Evolutionary conservation across 2,113 vertebrate species (phyloP), one percentile per base, ranked within the genome.

Genomic region (Gobius niger): DNA sequence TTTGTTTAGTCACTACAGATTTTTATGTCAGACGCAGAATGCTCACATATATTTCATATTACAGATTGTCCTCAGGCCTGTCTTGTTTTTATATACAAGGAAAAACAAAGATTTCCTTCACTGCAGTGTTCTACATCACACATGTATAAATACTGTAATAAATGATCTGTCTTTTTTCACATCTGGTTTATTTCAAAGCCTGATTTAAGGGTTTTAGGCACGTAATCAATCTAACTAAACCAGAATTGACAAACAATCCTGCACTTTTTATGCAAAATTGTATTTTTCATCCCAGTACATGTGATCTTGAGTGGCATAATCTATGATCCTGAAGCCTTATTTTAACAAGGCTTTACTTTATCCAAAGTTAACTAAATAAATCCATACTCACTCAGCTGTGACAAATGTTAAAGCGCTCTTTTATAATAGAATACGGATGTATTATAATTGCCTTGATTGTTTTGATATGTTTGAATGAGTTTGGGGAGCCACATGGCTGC

Each of bases 401-500:
- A 86, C 70, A 49, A 61, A 81, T 51, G 57, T 70, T 7, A 12
- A 60, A 4, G 46, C 6, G 16, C 12, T 6, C 10, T 67, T 4
- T 50, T 69, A 19, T 65, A 44, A 49, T 24, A 19, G 63, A 15
- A 51, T 47, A 19, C 18, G 19, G 61, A 67, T 67, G 66, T 57
- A 44, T 82, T 69, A 18, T 67, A 77, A 70, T 72, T 64, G 51
- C 62, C 52, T n/a, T 41, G 19, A 16, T 18, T 53, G 40, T 71
- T 74, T n/a, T 57, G 65, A 59, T 73, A 82, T 73, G 68, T 84
- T 82, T 80, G 63, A 66, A 59, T 64, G 68, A 47, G 50, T 50
- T 65, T 82, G 63, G 66, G 67, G 85, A 82, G 72, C 78, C 87
- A 77, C 78, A 73, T 78, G 76, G 81, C 81, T 68, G 77, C 77